Evolutionary conservation across 2,888 invertebrate genomes (phyloP), one percentile per base, ranked within the genome.

Genomic region (Diloba caeruleocephala): DNA sequence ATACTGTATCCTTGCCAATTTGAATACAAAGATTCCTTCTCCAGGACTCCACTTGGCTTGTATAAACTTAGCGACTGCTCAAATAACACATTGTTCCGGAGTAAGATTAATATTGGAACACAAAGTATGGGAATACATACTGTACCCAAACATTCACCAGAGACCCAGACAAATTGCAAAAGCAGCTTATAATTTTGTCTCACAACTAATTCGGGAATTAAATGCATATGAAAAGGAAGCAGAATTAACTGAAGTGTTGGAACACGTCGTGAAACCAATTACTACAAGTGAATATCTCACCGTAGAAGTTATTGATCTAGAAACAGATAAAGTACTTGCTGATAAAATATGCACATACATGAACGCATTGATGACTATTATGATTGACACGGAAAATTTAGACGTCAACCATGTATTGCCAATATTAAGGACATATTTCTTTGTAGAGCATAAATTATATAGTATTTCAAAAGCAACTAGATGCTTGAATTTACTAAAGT

Each of bases 71-170:
- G 56, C 59, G 1, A 71, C 60, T 1, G 66, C 64, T 2, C 62
- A 71, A 29, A 52, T 76, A 17, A 52, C 61, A 2, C 82, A 83
- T 29, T 65, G 62, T 15, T 74, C 82, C 0, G 82, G 82, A 4
- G 19, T 83, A 10, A 61, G 58, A 19, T 44, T 70, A 45, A 36
- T 75, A 2, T 19, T 74, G 13, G 51, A 73, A 3, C 43, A 63
- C 14, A 74, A 75, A 44, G 45, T 68, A 2, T 81, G 80, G 82
- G 54, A 57, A 29, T 14, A 50, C 1, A 49, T 75, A 28, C 41
- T 81, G 8, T 43, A 42, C 3, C 61, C 64, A 0, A 44, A 59
- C 0, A 63, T 64, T 2, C 65, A 71, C 19, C 37, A 41, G 2
- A 65, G 36, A 14, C 58, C 76, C 0, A 50, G 45, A 1, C 42